Evolutionary conservation across 2,888 invertebrate species (phyloP).

Genomic region (Tetramorium bicarinatum): DNA sequence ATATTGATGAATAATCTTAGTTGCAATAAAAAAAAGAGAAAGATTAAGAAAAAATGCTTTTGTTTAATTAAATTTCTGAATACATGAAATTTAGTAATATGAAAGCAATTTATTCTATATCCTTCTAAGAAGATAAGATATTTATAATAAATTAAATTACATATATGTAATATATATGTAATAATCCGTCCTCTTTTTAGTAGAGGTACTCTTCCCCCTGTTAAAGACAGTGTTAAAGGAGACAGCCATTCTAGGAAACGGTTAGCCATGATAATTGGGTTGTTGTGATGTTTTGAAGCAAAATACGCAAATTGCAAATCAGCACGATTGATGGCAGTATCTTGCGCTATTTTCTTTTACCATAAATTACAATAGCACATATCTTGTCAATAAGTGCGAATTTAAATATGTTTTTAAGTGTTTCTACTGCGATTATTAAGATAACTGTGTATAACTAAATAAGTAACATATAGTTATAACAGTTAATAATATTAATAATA

Average conservation of each 20-base stretch:
- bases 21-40: slow-evolving; percentile 21
- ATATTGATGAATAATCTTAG: slow-evolving; percentile 16
- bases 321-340: neutral
- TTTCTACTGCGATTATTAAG: slow-evolving; percentile 62
- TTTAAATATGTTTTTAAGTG: slow-evolving; percentile 52
- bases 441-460: slow-evolving; percentile 63
- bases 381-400: slow-evolving; percentile 49
- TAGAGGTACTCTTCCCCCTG: slow-evolving; percentile 64
- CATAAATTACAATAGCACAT: slow-evolving; percentile 54
- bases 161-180: slow-evolving; percentile 43
- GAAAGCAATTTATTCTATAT: neutral
- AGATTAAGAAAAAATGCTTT: neutral
- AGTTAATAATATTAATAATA: slow-evolving; percentile 59
- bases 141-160: slow-evolving; percentile 35
- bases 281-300: neutral
- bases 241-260: slow-evolving; percentile 7
- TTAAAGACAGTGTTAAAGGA: neutral
- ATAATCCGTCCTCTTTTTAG: slow-evolving; percentile 70
- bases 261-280: slow-evolving; percentile 8
- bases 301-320: slow-evolving; percentile 9
- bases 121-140: neutral
- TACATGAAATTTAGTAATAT: neutral
- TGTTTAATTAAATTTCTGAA: slow-evolving; percentile 2
- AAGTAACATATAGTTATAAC: slow-evolving; percentile 59
- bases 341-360: slow-evolving; percentile 24